Evolutionary conservation across 2,888 invertebrate genomes (phyloP).

Genomic region (Cataglyphis cursor): DNA sequence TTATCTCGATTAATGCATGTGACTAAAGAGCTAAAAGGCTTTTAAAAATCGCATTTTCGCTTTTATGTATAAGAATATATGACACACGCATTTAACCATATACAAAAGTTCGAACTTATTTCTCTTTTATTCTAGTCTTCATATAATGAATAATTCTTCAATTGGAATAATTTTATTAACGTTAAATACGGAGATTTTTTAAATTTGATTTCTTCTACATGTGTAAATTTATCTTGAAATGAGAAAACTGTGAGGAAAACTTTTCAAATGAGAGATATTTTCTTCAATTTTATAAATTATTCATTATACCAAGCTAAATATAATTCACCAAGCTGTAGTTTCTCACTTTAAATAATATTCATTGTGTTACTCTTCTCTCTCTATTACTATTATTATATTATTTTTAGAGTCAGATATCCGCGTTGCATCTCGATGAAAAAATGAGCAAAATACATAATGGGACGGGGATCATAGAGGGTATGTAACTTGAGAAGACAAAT

Average conservation of each 20-base stretch:
- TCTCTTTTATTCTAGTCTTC: slow-evolving; percentile 22
- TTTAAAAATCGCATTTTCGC: slow-evolving; percentile 30
- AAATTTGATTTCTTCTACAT: background rate
- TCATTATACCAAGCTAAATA: background rate
- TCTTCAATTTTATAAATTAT: background rate
- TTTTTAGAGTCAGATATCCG: background rate
- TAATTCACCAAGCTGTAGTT: background rate
- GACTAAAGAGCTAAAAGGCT: slow-evolving; percentile 53
- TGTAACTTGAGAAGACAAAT: slow-evolving; percentile 64
- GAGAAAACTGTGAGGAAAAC: background rate
- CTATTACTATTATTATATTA: background rate
- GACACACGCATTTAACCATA: background rate
- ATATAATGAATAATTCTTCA: background rate
- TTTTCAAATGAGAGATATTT: background rate
- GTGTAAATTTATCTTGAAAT: slow-evolving; percentile 21
- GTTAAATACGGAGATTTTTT: background rate
- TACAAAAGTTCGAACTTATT: slow-evolving; percentile 20
- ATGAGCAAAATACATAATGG: slow-evolving; percentile 66
- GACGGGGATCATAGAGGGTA: slow-evolving; percentile 55
- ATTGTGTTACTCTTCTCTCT: background rate
- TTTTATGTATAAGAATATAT: slow-evolving; percentile 20
- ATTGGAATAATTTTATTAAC: slow-evolving; percentile 8
- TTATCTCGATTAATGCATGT: slow-evolving; percentile 44
- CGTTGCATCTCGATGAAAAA: slow-evolving; percentile 12
- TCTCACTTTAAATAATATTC: slow-evolving; percentile 19